Conservation (phyloP, 2,888 invertebrate genomes). For the Caenorhabditis sp. region DNA sequence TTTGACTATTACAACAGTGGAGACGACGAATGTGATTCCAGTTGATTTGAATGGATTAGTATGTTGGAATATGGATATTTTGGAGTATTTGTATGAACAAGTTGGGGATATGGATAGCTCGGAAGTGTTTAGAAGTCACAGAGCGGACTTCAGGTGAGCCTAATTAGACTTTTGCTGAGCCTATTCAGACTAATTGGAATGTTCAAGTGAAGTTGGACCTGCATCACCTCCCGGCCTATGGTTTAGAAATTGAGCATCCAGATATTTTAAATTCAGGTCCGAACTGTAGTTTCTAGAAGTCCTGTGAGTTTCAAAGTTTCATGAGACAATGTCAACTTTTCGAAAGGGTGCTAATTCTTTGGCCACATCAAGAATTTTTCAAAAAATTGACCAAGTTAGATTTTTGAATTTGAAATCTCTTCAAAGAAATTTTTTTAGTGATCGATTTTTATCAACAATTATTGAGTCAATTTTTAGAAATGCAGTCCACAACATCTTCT, state of each 20-base stretch:
- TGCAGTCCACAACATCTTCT: constrained; percentile 56
- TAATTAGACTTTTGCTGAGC: too few relatives aligned
- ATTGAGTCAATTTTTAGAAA: constrained; percentile 2
- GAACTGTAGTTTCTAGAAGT: too few relatives aligned
- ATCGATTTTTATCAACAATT: too few relatives aligned
- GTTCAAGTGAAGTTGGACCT: too few relatives aligned
- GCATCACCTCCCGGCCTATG: too few relatives aligned
- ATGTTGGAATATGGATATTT: constrained; percentile 78
- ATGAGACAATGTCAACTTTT: background rate
- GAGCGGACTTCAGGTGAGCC: background rate
- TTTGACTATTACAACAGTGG: constrained; percentile 72
- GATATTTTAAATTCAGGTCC: too few relatives aligned
- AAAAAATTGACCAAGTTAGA: background rate
- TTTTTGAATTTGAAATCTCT: background rate
- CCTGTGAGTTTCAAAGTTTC: too few relatives aligned
- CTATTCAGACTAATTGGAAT: too few relatives aligned
- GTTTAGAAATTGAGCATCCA: too few relatives aligned
- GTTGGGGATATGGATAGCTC: constrained; percentile 22
- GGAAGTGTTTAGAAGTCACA: background rate
- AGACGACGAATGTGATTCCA: constrained; percentile 78
- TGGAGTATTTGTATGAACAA: constrained; percentile 57
- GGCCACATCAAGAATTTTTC: too few relatives aligned
- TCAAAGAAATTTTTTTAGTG: background rate
- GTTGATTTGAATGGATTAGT: constrained; percentile 84
- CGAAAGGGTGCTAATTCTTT: background rate